Conservation (phyloP, 1,140 invertebrate species). For the Rhyzopertha dominica region DNA sequence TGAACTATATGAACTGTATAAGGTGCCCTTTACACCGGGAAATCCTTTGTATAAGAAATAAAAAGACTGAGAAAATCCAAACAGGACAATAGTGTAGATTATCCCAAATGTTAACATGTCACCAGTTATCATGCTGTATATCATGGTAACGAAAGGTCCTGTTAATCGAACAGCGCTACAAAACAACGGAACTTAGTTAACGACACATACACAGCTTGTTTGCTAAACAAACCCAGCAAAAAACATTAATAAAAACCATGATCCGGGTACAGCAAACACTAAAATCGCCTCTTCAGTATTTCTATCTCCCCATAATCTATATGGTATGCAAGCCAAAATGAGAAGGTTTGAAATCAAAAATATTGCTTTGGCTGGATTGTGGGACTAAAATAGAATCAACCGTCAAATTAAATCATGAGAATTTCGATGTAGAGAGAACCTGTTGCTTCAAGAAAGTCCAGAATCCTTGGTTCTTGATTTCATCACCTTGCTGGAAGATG, state of each 20-base stretch:
- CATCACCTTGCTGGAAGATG: conserved; percentile 86
- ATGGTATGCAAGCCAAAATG: conserved; percentile 89
- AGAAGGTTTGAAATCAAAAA: conserved; percentile 90
- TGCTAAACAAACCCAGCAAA: conserved; percentile 97
- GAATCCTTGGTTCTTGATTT: conserved; percentile 90
- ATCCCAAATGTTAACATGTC: conserved; percentile 98
- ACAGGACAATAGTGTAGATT: conserved; percentile 89
- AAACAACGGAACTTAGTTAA: conserved; percentile 5
- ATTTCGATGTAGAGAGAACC: conserved; percentile 50
- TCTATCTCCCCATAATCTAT: conserved; percentile 66
- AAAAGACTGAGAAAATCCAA: conserved; percentile 95
- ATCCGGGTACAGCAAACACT: conserved; percentile 86
- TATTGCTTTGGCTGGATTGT: conserved; percentile 90
- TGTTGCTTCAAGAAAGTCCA: conserved; percentile 86
- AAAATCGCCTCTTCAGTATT: conserved; percentile 87
- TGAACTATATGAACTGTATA: conserved; percentile 78
- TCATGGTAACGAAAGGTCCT: conserved; percentile 98
- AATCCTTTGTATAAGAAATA: conserved; percentile 94
- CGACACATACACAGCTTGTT: too few relatives aligned
- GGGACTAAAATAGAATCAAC: conserved; percentile 56
- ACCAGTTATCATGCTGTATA: conserved; percentile 95
- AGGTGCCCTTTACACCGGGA: conserved; percentile 69
- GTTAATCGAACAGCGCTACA: conserved; percentile 84
- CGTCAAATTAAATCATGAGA: background rate
- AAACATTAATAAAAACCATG: conserved; percentile 97